Percentiles rank a stretch among this genome's conserved stretches.
phyloP scores from a whole-genome alignment of 2,797 vertebrate species.

The Triplophysa yarkandensis region DNA sequence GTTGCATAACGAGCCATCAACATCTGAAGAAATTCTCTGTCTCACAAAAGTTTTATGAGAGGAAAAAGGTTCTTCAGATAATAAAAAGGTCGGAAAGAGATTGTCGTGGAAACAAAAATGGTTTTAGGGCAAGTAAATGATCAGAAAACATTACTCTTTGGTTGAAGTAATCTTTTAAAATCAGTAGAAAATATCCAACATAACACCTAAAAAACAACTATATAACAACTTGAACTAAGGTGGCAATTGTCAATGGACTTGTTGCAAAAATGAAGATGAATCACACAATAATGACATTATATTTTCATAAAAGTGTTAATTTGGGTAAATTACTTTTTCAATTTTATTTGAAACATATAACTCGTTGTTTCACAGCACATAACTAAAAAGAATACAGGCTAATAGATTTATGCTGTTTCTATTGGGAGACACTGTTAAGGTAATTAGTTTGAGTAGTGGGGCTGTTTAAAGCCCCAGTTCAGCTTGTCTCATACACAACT shows the following conservation, averaged over 20 bases:
- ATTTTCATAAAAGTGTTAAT: too few species aligned
- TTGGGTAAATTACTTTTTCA: too few species aligned
- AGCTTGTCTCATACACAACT: slow-evolving; percentile 3
- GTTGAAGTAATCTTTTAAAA: background rate
- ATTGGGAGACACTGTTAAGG: slow-evolving; percentile 54
- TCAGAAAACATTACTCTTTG: too few species aligned
- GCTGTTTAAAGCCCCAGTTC: slow-evolving; percentile 30
- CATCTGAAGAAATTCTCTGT: too few species aligned
- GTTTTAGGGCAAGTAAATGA: too few species aligned
- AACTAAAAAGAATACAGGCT: slow-evolving; percentile 51
- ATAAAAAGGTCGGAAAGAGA: too few species aligned
- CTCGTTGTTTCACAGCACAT: too few species aligned
- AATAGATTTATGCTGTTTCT: slow-evolving; percentile 54
- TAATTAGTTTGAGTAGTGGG: slow-evolving; percentile 55
- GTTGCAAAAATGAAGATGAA: slow-evolving; percentile 12
- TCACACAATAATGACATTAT: background rate
- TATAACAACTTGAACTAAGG: slow-evolving; percentile 5
- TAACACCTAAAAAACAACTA: background rate
- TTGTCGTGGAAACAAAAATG: too few species aligned
- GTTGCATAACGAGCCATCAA: too few species aligned
- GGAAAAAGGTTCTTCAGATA: too few species aligned
- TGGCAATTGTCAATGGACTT: slow-evolving; percentile 8
- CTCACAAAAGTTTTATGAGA: too few species aligned
- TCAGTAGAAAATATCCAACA: background rate
- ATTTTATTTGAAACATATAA: too few species aligned